phyloP scores from a whole-genome alignment of 1,140 invertebrate genomes.

The Pseudachorutes palmiensis region DNA sequence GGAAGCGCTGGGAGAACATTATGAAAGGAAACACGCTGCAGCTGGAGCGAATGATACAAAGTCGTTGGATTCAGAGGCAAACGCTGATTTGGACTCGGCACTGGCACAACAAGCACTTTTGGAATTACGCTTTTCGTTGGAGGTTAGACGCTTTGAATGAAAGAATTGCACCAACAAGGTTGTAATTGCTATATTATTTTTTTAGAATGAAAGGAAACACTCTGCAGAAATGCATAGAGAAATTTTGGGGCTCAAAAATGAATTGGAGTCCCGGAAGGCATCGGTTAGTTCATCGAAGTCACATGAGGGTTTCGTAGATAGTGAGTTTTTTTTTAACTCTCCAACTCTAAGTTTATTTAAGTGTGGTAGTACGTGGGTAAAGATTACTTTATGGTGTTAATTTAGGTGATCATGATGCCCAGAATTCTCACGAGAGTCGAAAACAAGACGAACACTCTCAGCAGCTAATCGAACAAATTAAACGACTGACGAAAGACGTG shows the following conservation, averaged over 20 bases:
- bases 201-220: constrained; percentile 26
- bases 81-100: not conserved
- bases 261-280: constrained; percentile 17
- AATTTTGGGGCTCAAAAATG: constrained; percentile 24
- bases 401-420: constrained; percentile 25
- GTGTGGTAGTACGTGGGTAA: constrained; percentile 22
- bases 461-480: not conserved
- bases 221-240: constrained; percentile 27
- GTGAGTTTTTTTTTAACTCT: too few species aligned
- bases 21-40: constrained; percentile 24
- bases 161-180: not conserved
- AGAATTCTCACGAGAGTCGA: not conserved
- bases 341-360: too few species aligned
- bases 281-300: constrained; percentile 2
- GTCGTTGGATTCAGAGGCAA: not conserved
- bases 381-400: constrained; percentile 4
- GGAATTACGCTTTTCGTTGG: constrained; percentile 13
- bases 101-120: constrained; percentile 11
- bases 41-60: not conserved
- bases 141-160: not conserved
- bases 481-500: not conserved
- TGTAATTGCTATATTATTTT: not conserved
- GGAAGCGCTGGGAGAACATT: constrained; percentile 32
- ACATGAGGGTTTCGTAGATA: constrained; percentile 14
- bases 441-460: not conserved